A percentile compares a stretch with the other conserved stretches of the same genome.
These are phyloP conservation scores for Lepus europaeus DNA, from an alignment of 2,113 vertebrate species.

Conservation along the genomic window DNA sequence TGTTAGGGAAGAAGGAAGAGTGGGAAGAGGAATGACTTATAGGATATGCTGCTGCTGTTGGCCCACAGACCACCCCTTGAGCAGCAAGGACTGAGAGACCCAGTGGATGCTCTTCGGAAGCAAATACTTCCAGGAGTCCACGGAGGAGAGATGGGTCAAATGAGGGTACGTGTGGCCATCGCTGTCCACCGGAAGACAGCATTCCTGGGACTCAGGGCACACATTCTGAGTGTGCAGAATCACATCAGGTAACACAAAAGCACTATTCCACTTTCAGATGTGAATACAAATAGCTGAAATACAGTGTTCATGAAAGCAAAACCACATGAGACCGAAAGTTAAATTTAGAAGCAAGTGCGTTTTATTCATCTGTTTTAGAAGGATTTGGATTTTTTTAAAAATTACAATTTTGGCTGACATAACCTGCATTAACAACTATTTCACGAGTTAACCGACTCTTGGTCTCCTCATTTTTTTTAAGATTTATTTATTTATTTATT, in stretches of 20 bases:
- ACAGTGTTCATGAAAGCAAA: slow-evolving; percentile 24
- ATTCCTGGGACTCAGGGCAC: not conserved
- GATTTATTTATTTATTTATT: no score
- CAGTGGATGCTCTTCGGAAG: not conserved
- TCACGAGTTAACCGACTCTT: not conserved
- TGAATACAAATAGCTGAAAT: slow-evolving; percentile 24
- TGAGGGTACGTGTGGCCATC: not conserved
- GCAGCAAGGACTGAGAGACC: not conserved
- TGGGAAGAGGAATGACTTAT: not conserved
- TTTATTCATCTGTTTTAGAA: slow-evolving; percentile 53
- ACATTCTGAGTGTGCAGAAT: not conserved
- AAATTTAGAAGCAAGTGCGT: not conserved
- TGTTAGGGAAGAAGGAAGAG: not conserved
- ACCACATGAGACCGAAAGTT: not conserved
- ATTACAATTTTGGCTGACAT: not conserved
- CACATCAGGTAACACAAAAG: not conserved
- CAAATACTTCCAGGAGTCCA: not conserved
- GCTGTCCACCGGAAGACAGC: not conserved
- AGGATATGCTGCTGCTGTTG: not conserved
- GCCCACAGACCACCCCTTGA: not conserved
- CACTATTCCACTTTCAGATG: not conserved
- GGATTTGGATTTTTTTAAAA: slow-evolving; percentile 42
- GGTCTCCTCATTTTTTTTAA: not conserved
- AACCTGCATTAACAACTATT: not conserved
- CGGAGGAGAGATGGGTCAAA: not conserved